These are phyloP conservation scores for Trachelipus rathkii DNA, from an alignment of 1,140 invertebrate genomes.

Conservation along the genomic window DNA sequence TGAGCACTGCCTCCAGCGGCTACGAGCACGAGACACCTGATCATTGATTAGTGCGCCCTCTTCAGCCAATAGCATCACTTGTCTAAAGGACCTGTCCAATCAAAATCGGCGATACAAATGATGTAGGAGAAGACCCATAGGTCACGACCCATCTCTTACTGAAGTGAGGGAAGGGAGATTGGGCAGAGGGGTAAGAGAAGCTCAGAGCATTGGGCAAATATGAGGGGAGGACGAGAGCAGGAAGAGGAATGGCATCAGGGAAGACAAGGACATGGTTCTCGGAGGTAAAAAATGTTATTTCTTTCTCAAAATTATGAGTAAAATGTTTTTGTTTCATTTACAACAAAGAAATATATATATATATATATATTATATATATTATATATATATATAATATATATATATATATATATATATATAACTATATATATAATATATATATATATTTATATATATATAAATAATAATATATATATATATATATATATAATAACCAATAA, in stretches of 20 bases:
- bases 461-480: too few relatives aligned
- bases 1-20: constrained; percentile 6
- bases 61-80: not conserved
- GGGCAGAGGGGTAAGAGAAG: not conserved
- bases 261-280: constrained; percentile 4
- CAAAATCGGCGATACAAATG: not conserved
- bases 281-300: not conserved
- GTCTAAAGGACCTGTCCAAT: not conserved
- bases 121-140: not conserved
- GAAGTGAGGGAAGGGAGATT: not conserved
- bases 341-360: too few relatives aligned
- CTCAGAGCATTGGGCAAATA: not conserved
- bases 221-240: not conserved
- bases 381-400: too few relatives aligned
- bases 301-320: not conserved
- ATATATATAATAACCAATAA: too few relatives aligned
- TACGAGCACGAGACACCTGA: not conserved
- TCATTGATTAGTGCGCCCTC: constrained; percentile 6
- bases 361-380: too few relatives aligned
- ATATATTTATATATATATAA: too few relatives aligned
- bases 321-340: too few relatives aligned
- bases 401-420: too few relatives aligned
- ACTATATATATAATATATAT: too few relatives aligned
- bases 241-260: not conserved
- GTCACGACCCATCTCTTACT: not conserved